phyloP scores from a whole-genome alignment of 2,888 invertebrate species.

The Hermaeophaga mercurialis region DNA sequence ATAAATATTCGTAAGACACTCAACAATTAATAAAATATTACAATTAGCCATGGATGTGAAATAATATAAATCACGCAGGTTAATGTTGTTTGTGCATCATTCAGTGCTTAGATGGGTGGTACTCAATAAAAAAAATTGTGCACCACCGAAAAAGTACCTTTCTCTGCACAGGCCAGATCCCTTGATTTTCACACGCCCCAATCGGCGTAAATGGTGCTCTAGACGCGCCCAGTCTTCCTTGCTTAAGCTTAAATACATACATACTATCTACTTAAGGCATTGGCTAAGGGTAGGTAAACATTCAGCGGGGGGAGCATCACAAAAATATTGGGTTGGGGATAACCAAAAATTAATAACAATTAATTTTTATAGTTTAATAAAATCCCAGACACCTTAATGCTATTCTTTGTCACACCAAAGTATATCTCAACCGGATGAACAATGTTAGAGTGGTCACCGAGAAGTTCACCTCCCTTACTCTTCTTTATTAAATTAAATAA shows the following conservation, averaged over 20 bases:
- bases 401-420: no score
- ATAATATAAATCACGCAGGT: constrained; percentile 35
- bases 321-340: constrained; percentile 1
- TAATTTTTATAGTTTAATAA: background rate
- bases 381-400: no score
- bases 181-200: constrained; percentile 55
- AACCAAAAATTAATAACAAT: background rate
- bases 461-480: no score
- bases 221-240: constrained; percentile 57
- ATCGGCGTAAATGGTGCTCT: constrained; percentile 57
- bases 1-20: constrained; percentile 1
- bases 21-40: background rate
- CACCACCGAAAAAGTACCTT: constrained; percentile 57
- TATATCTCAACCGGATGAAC: no score
- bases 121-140: constrained; percentile 35
- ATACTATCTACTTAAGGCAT: constrained; percentile 44
- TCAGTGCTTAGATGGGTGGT: constrained; percentile 52
- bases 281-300: constrained; percentile 7
- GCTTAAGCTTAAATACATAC: constrained; percentile 55
- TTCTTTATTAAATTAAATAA: no score
- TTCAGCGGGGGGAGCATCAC: constrained; percentile 20
- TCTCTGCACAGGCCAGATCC: constrained; percentile 61
- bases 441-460: no score
- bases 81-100: constrained; percentile 50
- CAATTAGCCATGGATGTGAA: constrained; percentile 11